Base-by-base conservation (phyloP, 2,113 vertebrate genomes). In the Myxocyprinus asiaticus region DNA sequence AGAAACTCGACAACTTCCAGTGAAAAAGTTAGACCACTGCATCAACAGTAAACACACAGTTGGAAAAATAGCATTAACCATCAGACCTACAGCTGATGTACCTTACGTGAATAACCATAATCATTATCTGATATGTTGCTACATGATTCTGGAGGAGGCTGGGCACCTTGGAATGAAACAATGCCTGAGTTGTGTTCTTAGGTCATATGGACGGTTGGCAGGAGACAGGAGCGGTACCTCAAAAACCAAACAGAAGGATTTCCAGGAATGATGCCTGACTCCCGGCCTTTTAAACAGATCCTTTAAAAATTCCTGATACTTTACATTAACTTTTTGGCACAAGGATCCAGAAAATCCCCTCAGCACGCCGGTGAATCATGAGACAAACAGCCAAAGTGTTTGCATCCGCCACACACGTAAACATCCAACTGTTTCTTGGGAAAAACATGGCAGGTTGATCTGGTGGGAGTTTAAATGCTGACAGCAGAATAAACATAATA, bases 311-410 rank as follows among this genome's bases (percentile, higher is more conserved):
- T 47, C 69, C 68, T 22, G 48, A 71, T 22, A 66, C 53, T 56
- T 56, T 50, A 56, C 68, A 65, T 80, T 67, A 73, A 80, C 69
- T 12, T 66, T 74, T 66, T n/a, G 11, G 71, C 70, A 59, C 11
- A 12, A 48, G 78, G 78, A 63, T 33, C 22, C 45, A 62, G 22
- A 63, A 53, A 45, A 9, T 4, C 47, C 43, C n/a, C 9, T 65
- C 61, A 11, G 11, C 7, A 4, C 12, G 12, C 3, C 12, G 14
- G 14, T 80, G 61, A 73, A n/a, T 66, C 62, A 73, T 33, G 44
- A 62, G 58, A 50, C 42, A 42, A 61, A n/a, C 58, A 62, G 45
- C 12, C 5, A 14, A 3, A 50, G 66, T 78, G 76, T 69, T 69
- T 71, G 15, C 59, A 22, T 72, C 78, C 62, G 11, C 68, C 10